Base-by-base conservation (phyloP, 2,797 vertebrate genomes). In the Limnodromus scolopaceus region DNA sequence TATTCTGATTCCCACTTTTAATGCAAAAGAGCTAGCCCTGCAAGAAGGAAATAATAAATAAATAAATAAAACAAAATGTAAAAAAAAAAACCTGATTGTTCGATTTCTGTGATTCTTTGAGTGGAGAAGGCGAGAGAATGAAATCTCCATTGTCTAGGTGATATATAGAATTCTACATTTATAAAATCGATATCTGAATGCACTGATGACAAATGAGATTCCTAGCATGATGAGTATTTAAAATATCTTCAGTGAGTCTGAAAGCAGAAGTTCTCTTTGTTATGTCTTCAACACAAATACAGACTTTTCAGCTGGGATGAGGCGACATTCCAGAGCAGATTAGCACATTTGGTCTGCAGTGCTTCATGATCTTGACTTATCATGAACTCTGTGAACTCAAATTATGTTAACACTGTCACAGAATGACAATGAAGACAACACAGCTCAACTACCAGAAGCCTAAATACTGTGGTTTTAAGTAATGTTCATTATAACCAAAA, bases 251-350 rank as follows among this genome's bases (percentile, higher is more conserved):
- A 49, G n/a, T 55, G 51, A 70, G 23, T 48, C 72, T 84, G 66
- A 70, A 89, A 82, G 61, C 32, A 76, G 39, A 79, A 89, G 57
- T 53, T 79, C 23, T 78, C 54, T 95, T 84, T 95, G 48, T 95
- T 96, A 74, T 76, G 84, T 88, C 83, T 96, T 95, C 64, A 82
- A 38, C 41, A 82, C 30, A 79, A 95, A 95, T 79, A 49, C 36
- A 87, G 86, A 46, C 55, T 84, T 92, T 88, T 92, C 66, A 90
- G 83, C 92, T 70, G 55, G 74, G 58, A 90, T 63, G 66, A 92
- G 85, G 90, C 83, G 94, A 74, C 92, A 90, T 95, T 95, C 94
- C 93, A 95, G 58, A 87, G 70, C 8, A 92, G 83, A 96, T 93
- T 87, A 95, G n/a, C 87, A 90, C 74, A 68, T 95, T 93, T 74